Evolutionary conservation across 2,888 invertebrate genomes (phyloP).

Genomic region (Kuschelorhynchus macadamiae): DNA sequence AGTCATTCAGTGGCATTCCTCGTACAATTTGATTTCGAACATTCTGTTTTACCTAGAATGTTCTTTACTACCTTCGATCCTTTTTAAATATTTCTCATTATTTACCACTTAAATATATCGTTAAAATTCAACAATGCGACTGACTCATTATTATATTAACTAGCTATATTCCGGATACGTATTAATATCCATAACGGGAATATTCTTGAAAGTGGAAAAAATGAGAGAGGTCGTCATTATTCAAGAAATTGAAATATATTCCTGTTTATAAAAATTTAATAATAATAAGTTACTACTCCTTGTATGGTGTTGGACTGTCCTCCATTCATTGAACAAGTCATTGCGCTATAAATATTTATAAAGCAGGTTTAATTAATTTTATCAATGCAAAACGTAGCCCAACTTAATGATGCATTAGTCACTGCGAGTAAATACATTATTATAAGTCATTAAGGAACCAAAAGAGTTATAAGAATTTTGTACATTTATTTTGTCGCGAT

Average conservation of each 20-base stretch:
- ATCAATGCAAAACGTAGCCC: constrained; percentile 24
- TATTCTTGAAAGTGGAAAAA: not conserved
- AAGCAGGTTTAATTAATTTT: constrained; percentile 28
- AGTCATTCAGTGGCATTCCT: too few species aligned
- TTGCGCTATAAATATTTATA: constrained; percentile 38
- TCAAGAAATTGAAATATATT: not conserved
- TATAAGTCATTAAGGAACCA: too few species aligned
- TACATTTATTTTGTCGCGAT: too few species aligned
- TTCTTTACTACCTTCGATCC: too few species aligned
- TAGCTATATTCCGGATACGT: not conserved
- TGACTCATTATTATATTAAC: too few species aligned
- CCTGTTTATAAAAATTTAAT: not conserved
- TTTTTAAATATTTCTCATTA: too few species aligned
- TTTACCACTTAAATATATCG: too few species aligned
- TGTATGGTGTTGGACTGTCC: not conserved
- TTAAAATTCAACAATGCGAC: too few species aligned
- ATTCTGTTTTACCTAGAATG: too few species aligned
- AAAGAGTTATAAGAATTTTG: too few species aligned
- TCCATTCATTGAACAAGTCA: constrained; percentile 14
- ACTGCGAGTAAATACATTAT: too few species aligned
- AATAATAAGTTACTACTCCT: constrained; percentile 2
- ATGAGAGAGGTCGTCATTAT: not conserved
- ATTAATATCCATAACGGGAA: constrained; percentile 3
- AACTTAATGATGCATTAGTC: constrained; percentile 22
- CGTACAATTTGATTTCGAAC: too few species aligned